Evolutionary conservation across 2,888 invertebrate species (phyloP), one percentile per base, ranked within the genome.

Genomic region (Lasius platythorax): DNA sequence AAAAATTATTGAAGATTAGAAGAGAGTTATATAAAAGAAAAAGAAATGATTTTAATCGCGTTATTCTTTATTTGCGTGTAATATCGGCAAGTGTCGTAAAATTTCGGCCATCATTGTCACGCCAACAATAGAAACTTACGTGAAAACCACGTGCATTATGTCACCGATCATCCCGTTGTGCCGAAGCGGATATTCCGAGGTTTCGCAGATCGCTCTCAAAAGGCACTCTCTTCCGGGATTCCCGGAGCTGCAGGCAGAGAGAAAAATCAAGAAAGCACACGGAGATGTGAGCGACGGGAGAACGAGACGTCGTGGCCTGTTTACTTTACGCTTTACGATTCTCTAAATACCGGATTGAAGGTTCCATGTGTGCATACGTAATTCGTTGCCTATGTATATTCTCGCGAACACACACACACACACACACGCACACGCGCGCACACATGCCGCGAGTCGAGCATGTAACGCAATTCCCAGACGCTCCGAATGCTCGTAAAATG

Each of bases 181-280:
- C 89, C 96, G 96, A 92, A 98, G 96, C 74, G 97, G 96, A 85
- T 96, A 95, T 90, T 97, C 96, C 0, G 98, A 97, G 43, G 97
- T 96, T 94, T 98, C 97, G 93, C 98, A 98, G 93, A 98, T 97
- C 88, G 97, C 96, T 90, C 97, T 96, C 87, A 98, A 95, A 90
- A 98, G 94, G 95, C 98, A 98, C 56, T 96, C 96, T 88, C 97
- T 96, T 46, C 93, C 93, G 61, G 85, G 83, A 85, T 87, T 87
- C 30, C 91, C 90, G 74, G 85, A 82, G 68, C 91, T 91, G 84
- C 64, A n/a, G 64, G 58, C 82, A 82, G 64, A 84, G 18, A 43
- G 75, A 76, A 76, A 83, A 81, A 78, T 86, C 79, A 66, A 75
- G 64, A 66, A 53, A 63, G 23, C 28, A 40, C 30, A 30, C 30